These are phyloP conservation scores for Ceratotherium simum DNA, from an alignment of 2,113 vertebrate genomes.

Conservation along the genomic window DNA sequence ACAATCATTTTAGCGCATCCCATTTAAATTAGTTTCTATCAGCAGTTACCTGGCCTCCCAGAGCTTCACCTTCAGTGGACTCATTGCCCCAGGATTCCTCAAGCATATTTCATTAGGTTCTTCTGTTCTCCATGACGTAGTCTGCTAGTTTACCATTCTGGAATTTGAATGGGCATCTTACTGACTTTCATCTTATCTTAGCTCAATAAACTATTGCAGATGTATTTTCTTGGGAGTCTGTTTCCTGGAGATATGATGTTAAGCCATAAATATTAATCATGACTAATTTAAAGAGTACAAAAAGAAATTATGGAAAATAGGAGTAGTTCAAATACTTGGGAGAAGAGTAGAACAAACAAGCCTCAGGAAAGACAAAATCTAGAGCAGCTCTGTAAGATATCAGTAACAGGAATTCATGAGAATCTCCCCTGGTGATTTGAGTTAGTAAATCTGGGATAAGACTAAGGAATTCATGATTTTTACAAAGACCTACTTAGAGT, in stretches of 20 bases:
- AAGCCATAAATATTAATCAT: neutral
- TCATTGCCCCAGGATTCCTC: neutral
- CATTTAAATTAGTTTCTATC: neutral
- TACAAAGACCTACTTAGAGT: neutral
- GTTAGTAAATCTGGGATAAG: neutral
- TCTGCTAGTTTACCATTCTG: neutral
- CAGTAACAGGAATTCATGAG: neutral
- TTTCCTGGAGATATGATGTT: neutral
- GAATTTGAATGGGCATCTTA: neutral
- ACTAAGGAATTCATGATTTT: neutral
- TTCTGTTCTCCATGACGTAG: neutral
- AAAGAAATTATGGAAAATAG: neutral
- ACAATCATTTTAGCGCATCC: neutral
- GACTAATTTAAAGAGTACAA: neutral
- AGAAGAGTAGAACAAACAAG: neutral
- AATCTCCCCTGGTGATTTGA: neutral
- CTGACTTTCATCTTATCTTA: neutral
- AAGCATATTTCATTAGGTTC: neutral
- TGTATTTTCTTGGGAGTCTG: neutral
- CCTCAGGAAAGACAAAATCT: neutral
- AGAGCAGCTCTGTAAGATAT: neutral
- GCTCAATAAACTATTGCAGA: neutral
- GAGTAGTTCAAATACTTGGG: neutral
- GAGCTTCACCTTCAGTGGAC: neutral
- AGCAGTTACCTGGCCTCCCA: neutral